Base-by-base conservation (phyloP, 1,140 invertebrate genomes). In the Halyomorpha halys region DNA sequence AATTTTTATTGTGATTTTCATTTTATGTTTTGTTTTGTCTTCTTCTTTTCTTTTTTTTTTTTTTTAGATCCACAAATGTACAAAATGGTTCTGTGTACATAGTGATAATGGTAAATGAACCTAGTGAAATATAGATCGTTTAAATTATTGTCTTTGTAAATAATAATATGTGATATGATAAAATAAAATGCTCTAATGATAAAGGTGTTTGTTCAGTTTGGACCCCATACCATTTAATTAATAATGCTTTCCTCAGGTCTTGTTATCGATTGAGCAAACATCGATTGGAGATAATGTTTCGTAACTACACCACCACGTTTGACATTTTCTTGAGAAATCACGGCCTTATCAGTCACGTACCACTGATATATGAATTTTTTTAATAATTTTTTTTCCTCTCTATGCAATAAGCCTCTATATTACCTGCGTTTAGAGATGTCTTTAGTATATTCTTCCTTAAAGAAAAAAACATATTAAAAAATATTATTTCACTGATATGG, bases 111-210 rank as follows among this genome's bases (percentile, higher is more conserved):
- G 3, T 56, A 23, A 23, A 56, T 25, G 53, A 56, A 39, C 23
- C 23, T 56, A 56, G 53, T 56, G 53, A 56, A 56, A 56, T 56
- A 56, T 56, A 56, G 53, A 56, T 19, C 53, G 18, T 56, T 56
- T 56, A 56, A 56, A 19, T 56, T 56, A 56, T 56, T 56, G 53
- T 56, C 53, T 56, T 56, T 56, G 53, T 56, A 56, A 56, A 56
- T 56, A 53, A 53, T 53, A 56, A 56, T 49, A 49, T 49, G 47
- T 19, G 21, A 49, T 49, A 49, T 49, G 47, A 49, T 56, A 56
- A 56, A 56, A 56, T 56, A 56, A 56, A 56, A 56, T 25, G 53
- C 53, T 56, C 23, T 16, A 56, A 56, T 56, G 53, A 56, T 56
- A 56, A 23, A 5, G 6, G 21, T 56, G 53, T 56, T 56, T 56